Percentiles rank a stretch among this genome's conserved stretches.
Evolutionary conservation across 2,113 vertebrate species (phyloP).

Genomic region (Benitochromis conjunctus): DNA sequence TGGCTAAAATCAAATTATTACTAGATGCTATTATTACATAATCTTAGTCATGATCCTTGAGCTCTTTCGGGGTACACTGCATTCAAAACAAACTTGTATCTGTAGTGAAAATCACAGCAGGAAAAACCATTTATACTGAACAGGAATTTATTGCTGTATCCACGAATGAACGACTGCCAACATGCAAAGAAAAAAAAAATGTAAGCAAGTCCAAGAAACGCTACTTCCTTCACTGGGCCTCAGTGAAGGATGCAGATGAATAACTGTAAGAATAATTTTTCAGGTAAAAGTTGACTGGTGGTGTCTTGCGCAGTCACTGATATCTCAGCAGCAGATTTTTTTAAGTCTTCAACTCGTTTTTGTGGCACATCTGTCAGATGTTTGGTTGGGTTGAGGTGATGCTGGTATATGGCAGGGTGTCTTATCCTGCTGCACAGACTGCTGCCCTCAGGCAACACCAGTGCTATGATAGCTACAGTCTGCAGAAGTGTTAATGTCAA

Average conservation of each 20-base stretch:
- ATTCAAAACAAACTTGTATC: neutral
- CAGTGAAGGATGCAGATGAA: neutral
- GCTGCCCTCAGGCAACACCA: neutral
- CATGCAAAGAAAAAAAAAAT: neutral
- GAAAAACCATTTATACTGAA: neutral
- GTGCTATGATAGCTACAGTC: neutral
- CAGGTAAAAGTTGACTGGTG: neutral
- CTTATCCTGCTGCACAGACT: neutral
- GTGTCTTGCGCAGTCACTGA: neutral
- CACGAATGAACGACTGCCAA: neutral
- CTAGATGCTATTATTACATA: neutral
- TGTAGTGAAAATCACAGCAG: neutral
- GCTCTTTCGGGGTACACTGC: neutral
- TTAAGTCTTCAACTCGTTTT: neutral
- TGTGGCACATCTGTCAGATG: neutral
- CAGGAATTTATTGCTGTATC: neutral
- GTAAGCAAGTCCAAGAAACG: neutral
- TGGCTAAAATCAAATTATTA: neutral
- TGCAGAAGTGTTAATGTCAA: neutral
- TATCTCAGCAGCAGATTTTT: neutral
- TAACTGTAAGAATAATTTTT: neutral
- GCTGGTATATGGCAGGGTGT: neutral
- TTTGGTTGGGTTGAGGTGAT: neutral
- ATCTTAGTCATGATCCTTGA: neutral
- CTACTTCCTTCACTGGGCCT: neutral